Evolutionary conservation across 2,888 invertebrate species (phyloP).

Genomic region (Carabus problematicus): DNA sequence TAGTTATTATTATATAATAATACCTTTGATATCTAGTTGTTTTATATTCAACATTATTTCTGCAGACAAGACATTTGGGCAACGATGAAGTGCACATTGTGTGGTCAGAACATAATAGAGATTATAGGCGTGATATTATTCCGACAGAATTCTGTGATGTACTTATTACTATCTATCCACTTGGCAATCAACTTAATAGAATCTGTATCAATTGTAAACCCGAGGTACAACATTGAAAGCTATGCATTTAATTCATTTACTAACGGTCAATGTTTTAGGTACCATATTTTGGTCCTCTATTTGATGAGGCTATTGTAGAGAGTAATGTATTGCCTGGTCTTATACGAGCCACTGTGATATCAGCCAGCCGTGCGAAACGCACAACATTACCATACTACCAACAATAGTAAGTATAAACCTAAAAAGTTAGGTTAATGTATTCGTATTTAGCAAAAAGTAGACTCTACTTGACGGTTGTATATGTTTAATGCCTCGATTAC

Average conservation of each 20-base stretch:
- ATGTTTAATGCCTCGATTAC: not conserved
- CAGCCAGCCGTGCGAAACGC: slow-evolving; percentile 91
- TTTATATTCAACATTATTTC: too few relatives aligned
- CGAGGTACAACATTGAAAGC: slow-evolving; percentile 66
- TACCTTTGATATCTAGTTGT: too few relatives aligned
- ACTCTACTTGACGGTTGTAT: slow-evolving; percentile 7
- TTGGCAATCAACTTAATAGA: slow-evolving; percentile 84
- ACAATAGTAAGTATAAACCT: slow-evolving; percentile 74
- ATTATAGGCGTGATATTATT: slow-evolving; percentile 95
- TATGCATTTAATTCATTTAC: not conserved
- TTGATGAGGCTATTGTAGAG: slow-evolving; percentile 87
- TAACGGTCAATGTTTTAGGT: slow-evolving; percentile 61
- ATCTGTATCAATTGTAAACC: slow-evolving; percentile 88
- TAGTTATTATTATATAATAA: slow-evolving; percentile 36
- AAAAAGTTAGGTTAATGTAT: not conserved
- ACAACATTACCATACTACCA: slow-evolving; percentile 89
- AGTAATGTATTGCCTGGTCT: slow-evolving; percentile 79
- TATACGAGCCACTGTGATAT: slow-evolving; percentile 87
- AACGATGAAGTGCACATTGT: slow-evolving; percentile 99
- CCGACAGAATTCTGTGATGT: slow-evolving; percentile 99
- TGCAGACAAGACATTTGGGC: slow-evolving; percentile 88
- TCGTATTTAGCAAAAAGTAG: not conserved
- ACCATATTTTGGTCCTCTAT: slow-evolving; percentile 94
- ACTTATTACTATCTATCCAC: slow-evolving; percentile 93
- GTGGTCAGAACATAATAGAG: slow-evolving; percentile 97